Percentiles rank a stretch among this genome's conserved stretches.
phyloP scores from a whole-genome alignment of 1,140 invertebrate species.

The Hyphantria cunea region DNA sequence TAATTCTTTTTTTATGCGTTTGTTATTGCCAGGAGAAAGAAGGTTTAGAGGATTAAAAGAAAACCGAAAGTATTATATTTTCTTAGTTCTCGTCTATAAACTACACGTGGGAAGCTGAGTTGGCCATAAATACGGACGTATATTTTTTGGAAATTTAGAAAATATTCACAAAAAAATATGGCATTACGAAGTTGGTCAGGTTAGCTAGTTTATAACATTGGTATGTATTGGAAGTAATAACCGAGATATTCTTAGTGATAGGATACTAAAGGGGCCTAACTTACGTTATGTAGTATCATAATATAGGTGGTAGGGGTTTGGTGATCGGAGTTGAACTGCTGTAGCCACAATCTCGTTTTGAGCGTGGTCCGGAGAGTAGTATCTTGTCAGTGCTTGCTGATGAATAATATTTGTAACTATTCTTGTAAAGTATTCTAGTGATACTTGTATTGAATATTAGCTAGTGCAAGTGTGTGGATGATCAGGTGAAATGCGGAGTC shows the following conservation, averaged over 20 bases:
- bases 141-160: no score
- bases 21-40: no score
- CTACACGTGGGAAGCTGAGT: no score
- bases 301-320: not conserved
- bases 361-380: not conserved
- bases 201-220: no score
- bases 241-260: not conserved
- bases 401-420: not conserved
- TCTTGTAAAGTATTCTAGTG: not conserved
- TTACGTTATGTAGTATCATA: not conserved
- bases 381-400: not conserved
- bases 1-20: no score
- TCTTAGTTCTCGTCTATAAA: no score
- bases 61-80: no score
- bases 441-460: not conserved
- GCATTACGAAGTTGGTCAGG: no score
- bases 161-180: no score
- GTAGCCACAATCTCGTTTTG: not conserved
- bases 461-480: conserved; percentile 21
- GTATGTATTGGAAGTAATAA: no score
- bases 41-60: no score
- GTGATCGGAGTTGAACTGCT: not conserved
- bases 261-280: not conserved
- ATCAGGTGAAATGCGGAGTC: conserved; percentile 17
- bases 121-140: no score